Evolutionary conservation across 1,140 invertebrate species (phyloP), one percentile per base, ranked within the genome.

Genomic region (Drosophila willistoni): DNA sequence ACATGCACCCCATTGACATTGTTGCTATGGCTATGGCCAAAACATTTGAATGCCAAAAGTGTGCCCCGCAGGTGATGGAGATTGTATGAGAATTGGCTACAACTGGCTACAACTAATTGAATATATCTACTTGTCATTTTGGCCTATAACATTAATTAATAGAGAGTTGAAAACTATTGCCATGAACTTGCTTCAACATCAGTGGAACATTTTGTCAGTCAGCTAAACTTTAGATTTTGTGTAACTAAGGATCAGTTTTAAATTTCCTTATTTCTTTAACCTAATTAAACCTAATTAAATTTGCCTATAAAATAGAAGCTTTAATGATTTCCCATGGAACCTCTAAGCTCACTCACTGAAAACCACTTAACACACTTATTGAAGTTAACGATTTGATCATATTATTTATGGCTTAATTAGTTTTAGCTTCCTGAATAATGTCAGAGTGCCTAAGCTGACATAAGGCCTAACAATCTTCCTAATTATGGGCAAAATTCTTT

Each of bases 401-500:
- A 10, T 59, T 34, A 59, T 59, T 59, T 34, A 59, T 59, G n/a
- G 33, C 56, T 29, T 19, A 59, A 39, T 59, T 59, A 36, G 33
- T 17, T 36, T 14, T 36, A 36, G 56, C 33, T 36, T 36, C 33
- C 56, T 34, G 29, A 36, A 57, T 17, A 17, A n/a, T 62, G n/a
- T 59, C 47, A 60, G 22, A 54, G 33, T 44, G 62, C 17, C 59
- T 57, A 51, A 64, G 73, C 73, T 76, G 59, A 76, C 73, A 76
- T 69, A 63, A 64, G 71, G 9, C 14, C 57, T 14, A 44, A 34
- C 73, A 77, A 77, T 77, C 73, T 70, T 60, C 42, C 77, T 77
- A 77, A 77, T 77, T 77, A 77, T 77, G 73, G 66, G 70, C 73
- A 77, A 77, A 51, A 77, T 77, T 77, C 73, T 77, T 77, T 77